Evolutionary conservation across 2,113 vertebrate genomes (phyloP).

Genomic region (Pelvicachromis taeniatus): DNA sequence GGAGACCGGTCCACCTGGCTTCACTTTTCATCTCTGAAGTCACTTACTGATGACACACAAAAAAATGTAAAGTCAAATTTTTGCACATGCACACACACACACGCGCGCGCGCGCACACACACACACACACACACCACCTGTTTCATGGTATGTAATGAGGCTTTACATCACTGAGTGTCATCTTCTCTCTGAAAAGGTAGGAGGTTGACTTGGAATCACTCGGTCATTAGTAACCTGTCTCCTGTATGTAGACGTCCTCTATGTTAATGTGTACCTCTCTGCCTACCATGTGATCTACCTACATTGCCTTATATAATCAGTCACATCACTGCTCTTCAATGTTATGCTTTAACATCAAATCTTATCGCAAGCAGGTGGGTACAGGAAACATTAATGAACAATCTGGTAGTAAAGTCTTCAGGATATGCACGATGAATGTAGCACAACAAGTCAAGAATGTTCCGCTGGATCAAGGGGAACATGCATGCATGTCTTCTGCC

Average conservation of each 20-base stretch:
- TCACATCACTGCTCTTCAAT: not conserved
- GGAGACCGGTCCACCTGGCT: not conserved
- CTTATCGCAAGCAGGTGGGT: not conserved
- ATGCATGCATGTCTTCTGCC: not conserved
- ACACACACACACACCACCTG: not conserved
- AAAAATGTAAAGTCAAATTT: not conserved
- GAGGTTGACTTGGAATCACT: conserved; percentile 6
- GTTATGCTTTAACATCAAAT: not conserved
- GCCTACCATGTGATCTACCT: not conserved
- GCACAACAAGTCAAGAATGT: not conserved
- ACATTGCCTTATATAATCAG: not conserved
- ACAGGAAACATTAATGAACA: not conserved
- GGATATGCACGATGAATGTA: not conserved
- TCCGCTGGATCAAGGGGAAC: not conserved
- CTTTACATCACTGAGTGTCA: conserved; percentile 21
- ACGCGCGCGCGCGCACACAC: no score
- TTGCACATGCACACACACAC: not conserved
- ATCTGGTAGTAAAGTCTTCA: not conserved
- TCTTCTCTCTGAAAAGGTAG: not conserved
- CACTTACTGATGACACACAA: not conserved
- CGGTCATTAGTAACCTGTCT: not conserved
- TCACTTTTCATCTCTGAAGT: conserved; percentile 5
- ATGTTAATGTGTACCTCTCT: not conserved
- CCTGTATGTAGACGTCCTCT: not conserved
- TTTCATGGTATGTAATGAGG: not conserved